These are phyloP conservation scores for Pseudocheirus occidentalis DNA, from an alignment of 2,797 vertebrate species.

Conservation along the genomic window DNA sequence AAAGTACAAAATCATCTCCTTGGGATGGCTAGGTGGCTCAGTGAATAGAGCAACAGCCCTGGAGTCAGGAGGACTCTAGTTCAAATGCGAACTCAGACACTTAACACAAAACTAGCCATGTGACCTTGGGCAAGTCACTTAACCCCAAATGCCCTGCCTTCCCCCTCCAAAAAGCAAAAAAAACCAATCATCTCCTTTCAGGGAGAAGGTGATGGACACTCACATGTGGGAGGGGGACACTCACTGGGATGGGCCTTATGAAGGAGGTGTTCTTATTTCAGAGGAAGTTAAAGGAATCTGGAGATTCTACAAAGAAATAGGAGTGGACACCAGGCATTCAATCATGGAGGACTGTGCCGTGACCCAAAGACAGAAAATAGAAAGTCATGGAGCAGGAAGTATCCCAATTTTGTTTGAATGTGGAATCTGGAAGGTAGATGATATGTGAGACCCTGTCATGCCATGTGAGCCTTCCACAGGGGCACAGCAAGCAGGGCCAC, in stretches of 20 bases:
- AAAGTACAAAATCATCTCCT: not conserved
- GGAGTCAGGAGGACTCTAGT: too few species aligned
- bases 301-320: not conserved
- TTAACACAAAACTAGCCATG: too few species aligned
- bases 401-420: not conserved
- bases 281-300: not conserved
- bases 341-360: not conserved
- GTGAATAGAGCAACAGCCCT: too few species aligned
- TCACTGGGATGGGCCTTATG: not conserved
- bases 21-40: too few species aligned
- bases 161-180: too few species aligned
- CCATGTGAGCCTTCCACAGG: not conserved
- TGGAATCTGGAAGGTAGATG: not conserved
- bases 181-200: too few species aligned
- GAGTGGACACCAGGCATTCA: not conserved
- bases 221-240: not conserved
- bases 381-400: not conserved
- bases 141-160: too few species aligned
- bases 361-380: not conserved
- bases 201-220: not conserved
- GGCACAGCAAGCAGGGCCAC: not conserved
- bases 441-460: not conserved
- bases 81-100: too few species aligned
- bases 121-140: too few species aligned
- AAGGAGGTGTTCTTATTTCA: not conserved